These are phyloP conservation scores for Tautogolabrus adspersus DNA, from an alignment of 2,113 vertebrate genomes.

Conservation along the genomic window DNA sequence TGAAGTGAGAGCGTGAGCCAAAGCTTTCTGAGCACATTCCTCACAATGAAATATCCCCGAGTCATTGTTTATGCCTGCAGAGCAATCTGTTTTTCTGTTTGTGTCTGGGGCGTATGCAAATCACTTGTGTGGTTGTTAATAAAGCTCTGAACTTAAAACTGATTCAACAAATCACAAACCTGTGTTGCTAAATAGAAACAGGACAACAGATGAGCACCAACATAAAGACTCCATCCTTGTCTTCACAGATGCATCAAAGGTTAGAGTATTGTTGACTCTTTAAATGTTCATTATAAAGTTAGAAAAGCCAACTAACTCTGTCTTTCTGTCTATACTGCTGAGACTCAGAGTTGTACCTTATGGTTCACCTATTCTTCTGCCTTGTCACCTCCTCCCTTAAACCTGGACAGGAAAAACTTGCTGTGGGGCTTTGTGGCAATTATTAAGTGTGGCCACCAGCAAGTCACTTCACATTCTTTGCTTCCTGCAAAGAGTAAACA, in stretches of 20 bases:
- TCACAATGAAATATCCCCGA: conserved; percentile 34
- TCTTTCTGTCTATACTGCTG: neutral
- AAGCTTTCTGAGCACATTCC: conserved; percentile 29
- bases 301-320: neutral
- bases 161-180: conserved; percentile 15
- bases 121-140: conserved; percentile 26
- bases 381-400: neutral
- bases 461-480: conserved; percentile 41
- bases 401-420: conserved; percentile 70
- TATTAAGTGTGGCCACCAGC: conserved; percentile 10
- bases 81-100: conserved; percentile 47
- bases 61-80: conserved; percentile 26
- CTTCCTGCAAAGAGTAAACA: conserved; percentile 27
- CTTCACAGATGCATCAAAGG: neutral
- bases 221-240: neutral
- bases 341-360: neutral
- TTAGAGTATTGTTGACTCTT: neutral
- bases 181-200: neutral
- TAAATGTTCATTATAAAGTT: neutral
- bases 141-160: conserved; percentile 17
- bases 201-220: neutral
- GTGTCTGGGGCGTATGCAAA: conserved; percentile 48
- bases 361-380: neutral
- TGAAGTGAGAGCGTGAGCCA: conserved; percentile 31
- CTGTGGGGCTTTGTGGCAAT: conserved; percentile 4